Conservation (phyloP, 2,888 invertebrate genomes). For the Cheilosia urbana region DNA sequence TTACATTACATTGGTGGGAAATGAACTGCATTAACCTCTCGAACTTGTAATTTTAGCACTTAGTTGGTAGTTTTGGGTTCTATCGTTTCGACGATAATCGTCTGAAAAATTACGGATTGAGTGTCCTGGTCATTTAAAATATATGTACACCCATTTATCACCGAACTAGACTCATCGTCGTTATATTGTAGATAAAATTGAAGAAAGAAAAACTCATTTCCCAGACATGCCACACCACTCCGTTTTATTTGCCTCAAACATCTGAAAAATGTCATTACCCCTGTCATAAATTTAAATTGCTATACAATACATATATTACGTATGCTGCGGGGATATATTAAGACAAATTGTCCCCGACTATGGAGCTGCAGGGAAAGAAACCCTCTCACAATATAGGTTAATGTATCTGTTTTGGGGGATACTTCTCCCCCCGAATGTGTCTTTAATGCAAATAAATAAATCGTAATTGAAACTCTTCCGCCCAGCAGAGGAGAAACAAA, state of each 20-base stretch:
- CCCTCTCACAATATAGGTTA: conserved; percentile 61
- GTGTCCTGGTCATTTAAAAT: too few relatives aligned
- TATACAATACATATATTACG: background rate
- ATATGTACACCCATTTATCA: too few relatives aligned
- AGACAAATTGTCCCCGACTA: conserved; percentile 60
- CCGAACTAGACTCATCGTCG: too few relatives aligned
- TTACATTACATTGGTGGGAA: too few relatives aligned
- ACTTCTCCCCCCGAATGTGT: conserved; percentile 3
- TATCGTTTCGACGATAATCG: too few relatives aligned
- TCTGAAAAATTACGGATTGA: too few relatives aligned
- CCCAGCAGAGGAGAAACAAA: background rate
- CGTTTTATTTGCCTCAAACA: background rate
- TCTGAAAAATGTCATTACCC: conserved; percentile 25
- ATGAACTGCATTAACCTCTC: too few relatives aligned
- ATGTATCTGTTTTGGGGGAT: conserved; percentile 12
- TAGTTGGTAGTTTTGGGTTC: too few relatives aligned
- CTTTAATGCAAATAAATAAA: conserved; percentile 67
- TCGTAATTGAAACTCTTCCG: conserved; percentile 68
- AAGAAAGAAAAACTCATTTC: background rate
- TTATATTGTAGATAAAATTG: too few relatives aligned
- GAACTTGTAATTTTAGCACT: too few relatives aligned
- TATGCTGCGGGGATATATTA: conserved; percentile 40
- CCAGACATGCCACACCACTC: background rate
- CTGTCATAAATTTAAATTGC: conserved; percentile 32
- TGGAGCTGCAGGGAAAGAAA: conserved; percentile 5